Evolutionary conservation across 2,113 vertebrate genomes (phyloP).

Genomic region (Nothoprocta pentlandii): DNA sequence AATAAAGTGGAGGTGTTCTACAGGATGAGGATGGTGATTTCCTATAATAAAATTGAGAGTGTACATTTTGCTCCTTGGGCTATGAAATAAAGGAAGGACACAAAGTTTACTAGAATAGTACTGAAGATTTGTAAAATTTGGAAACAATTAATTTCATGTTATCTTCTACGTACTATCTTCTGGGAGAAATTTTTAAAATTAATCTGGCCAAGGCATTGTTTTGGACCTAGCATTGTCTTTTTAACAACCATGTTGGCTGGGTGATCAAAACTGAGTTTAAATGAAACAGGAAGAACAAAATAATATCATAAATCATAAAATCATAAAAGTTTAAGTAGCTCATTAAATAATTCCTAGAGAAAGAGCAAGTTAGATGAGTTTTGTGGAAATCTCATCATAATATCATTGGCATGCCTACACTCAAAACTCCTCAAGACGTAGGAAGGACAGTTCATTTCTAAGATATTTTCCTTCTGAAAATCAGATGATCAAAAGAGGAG

Average conservation of each 20-base stretch:
- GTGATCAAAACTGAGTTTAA: neutral
- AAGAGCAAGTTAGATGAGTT: neutral
- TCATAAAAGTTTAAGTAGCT: neutral
- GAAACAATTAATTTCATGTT: neutral
- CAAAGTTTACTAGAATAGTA: neutral
- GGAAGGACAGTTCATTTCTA: neutral
- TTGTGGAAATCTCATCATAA: too few relatives aligned
- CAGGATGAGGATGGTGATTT: neutral
- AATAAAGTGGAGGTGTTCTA: neutral
- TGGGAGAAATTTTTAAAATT: neutral
- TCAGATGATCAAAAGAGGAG: neutral
- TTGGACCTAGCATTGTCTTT: neutral
- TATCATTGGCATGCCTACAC: too few relatives aligned
- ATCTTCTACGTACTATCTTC: neutral
- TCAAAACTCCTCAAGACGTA: neutral
- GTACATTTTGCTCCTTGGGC: neutral
- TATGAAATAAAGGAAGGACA: neutral
- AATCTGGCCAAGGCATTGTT: neutral
- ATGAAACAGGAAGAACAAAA: neutral
- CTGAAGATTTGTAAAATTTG: neutral
- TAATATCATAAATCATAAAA: neutral
- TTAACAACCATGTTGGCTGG: neutral
- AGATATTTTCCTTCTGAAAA: neutral
- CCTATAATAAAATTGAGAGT: neutral
- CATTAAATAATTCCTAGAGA: neutral